Conservation (phyloP, 2,113 vertebrate genomes). For the Trachemys scripta region DNA sequence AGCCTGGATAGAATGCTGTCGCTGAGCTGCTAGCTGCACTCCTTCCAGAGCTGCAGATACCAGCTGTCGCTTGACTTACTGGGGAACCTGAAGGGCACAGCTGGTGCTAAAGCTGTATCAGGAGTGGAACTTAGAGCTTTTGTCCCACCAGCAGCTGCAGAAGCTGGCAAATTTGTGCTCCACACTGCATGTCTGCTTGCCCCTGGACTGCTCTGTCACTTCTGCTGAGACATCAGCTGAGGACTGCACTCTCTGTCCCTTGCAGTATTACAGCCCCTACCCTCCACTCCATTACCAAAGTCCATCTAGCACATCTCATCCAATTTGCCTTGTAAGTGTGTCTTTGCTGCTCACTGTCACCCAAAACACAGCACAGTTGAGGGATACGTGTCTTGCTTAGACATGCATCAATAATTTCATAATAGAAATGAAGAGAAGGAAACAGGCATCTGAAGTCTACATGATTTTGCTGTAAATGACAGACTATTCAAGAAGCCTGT, state of each 20-base stretch:
- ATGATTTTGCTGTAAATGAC: not conserved
- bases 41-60: not conserved
- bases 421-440: not conserved
- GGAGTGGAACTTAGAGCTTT: not conserved
- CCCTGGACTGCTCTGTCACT: not conserved
- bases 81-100: constrained; percentile 13
- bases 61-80: constrained; percentile 38
- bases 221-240: not conserved
- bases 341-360: not conserved
- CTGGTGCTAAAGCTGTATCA: not conserved
- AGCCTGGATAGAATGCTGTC: too few relatives aligned
- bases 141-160: not conserved
- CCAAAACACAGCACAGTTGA: not conserved
- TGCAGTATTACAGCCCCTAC: not conserved
- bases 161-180: not conserved
- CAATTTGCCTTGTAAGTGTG: not conserved
- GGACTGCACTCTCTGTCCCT: not conserved
- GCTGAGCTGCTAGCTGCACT: not conserved
- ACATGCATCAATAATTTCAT: not conserved
- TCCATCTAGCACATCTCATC: not conserved
- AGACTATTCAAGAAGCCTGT: not conserved
- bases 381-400: not conserved
- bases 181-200: not conserved
- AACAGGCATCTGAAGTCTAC: not conserved
- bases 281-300: not conserved